Conservation (phyloP, 2,113 vertebrate genomes). For the Romanogobio albipinnatus region DNA sequence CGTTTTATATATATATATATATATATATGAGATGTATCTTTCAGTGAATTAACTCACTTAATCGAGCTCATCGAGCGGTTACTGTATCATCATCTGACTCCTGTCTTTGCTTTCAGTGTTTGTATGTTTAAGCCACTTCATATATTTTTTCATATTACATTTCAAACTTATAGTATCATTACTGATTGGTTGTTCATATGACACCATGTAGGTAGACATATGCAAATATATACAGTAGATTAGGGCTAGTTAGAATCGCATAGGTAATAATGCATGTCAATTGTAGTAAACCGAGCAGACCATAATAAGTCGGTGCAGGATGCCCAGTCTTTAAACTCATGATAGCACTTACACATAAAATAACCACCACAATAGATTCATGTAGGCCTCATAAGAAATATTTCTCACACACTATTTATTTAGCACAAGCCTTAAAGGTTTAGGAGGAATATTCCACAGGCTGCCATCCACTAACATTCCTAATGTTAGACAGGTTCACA, state of each 20-base stretch:
- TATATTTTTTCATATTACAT: too few relatives aligned
- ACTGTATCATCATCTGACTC: constrained; percentile 5
- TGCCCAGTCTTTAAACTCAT: neutral
- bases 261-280: neutral
- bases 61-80: neutral
- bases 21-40: neutral
- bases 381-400: neutral
- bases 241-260: constrained; percentile 24
- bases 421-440: neutral
- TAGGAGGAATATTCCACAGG: neutral
- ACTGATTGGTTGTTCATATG: neutral
- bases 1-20: neutral
- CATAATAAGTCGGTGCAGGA: neutral
- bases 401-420: neutral
- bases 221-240: neutral
- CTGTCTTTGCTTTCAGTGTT: neutral
- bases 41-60: neutral
- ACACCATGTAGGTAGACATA: too few relatives aligned
- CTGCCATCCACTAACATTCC: neutral
- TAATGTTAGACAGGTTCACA: constrained; percentile 4
- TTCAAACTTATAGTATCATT: neutral
- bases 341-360: neutral
- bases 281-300: constrained; percentile 36
- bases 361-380: neutral
- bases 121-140: neutral